A percentile compares a stretch with the other conserved stretches of the same genome.
phyloP scores from a whole-genome alignment of 2,113 vertebrate species.

The Hydropotes inermis region DNA sequence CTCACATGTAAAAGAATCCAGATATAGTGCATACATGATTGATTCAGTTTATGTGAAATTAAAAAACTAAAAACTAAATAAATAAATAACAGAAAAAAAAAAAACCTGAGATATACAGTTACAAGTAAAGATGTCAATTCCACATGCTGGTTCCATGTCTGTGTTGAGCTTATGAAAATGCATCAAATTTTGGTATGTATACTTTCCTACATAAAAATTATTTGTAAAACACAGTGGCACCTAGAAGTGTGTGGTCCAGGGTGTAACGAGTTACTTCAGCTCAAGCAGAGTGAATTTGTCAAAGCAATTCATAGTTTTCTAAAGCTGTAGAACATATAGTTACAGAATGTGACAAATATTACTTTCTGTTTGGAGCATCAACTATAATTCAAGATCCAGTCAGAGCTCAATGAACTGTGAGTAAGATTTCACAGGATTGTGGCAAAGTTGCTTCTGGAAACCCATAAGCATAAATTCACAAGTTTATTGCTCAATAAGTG shows the following conservation, averaged over 20 bases:
- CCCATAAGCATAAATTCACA: constrained; percentile 68
- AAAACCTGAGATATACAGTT: background rate
- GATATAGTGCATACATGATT: background rate
- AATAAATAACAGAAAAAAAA: background rate
- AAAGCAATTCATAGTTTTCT: constrained; percentile 49
- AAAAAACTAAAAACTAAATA: background rate
- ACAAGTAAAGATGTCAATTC: background rate
- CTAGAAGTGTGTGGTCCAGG: background rate
- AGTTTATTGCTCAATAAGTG: constrained; percentile 62
- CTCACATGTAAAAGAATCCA: background rate
- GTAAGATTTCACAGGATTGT: constrained; percentile 65
- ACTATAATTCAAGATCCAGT: constrained; percentile 71
- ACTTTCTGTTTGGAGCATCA: constrained; percentile 71
- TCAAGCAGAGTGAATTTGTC: constrained; percentile 35
- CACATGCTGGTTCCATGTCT: background rate
- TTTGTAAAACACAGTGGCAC: background rate
- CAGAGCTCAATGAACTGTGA: constrained; percentile 69
- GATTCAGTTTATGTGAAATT: background rate
- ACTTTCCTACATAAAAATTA: background rate
- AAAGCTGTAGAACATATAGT: constrained; percentile 56
- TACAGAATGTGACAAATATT: constrained; percentile 73
- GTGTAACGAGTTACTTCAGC: constrained; percentile 20
- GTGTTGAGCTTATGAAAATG: background rate
- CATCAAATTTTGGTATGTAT: background rate
- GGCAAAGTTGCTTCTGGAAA: constrained; percentile 60